Percentiles rank a stretch among this genome's conserved stretches.
Evolutionary conservation across 2,888 invertebrate genomes (phyloP).

Genomic region (Apamea monoglypha): DNA sequence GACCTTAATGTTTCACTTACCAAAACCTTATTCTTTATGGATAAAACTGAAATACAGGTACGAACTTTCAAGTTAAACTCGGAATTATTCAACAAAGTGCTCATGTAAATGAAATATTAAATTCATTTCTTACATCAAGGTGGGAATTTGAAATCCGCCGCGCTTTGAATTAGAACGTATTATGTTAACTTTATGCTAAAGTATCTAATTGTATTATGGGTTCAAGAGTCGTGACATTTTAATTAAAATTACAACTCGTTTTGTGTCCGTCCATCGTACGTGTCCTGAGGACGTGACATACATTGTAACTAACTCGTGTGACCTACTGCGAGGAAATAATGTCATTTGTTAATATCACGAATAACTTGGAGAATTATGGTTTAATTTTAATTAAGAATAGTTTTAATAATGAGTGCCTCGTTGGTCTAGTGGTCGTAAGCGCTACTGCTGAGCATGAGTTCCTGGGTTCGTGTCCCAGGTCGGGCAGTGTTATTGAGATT

Average conservation of each 20-base stretch:
- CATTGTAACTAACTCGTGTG: slow-evolving; percentile 79
- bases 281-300: slow-evolving; percentile 81
- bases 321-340: slow-evolving; percentile 67
- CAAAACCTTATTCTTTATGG: slow-evolving; percentile 48
- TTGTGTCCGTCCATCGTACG: slow-evolving; percentile 79
- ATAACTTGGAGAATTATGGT: slow-evolving; percentile 25
- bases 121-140: slow-evolving; percentile 56
- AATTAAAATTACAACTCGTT: slow-evolving; percentile 86
- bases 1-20: slow-evolving; percentile 53
- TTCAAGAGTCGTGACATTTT: slow-evolving; percentile 86
- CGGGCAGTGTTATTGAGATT: neutral
- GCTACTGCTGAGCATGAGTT: neutral
- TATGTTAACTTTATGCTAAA: slow-evolving; percentile 66
- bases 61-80: slow-evolving; percentile 52
- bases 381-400: slow-evolving; percentile 26
- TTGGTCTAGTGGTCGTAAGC: neutral
- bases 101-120: slow-evolving; percentile 57
- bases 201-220: slow-evolving; percentile 74
- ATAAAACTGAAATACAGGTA: slow-evolving; percentile 45
- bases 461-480: too few relatives aligned
- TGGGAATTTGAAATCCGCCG: slow-evolving; percentile 49
- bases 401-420: neutral
- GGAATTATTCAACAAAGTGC: slow-evolving; percentile 55
- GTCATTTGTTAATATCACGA: slow-evolving; percentile 67
- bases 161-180: slow-evolving; percentile 58